These are phyloP conservation scores for Ciconia maguari DNA, from an alignment of 2,113 vertebrate species.

Conservation along the genomic window DNA sequence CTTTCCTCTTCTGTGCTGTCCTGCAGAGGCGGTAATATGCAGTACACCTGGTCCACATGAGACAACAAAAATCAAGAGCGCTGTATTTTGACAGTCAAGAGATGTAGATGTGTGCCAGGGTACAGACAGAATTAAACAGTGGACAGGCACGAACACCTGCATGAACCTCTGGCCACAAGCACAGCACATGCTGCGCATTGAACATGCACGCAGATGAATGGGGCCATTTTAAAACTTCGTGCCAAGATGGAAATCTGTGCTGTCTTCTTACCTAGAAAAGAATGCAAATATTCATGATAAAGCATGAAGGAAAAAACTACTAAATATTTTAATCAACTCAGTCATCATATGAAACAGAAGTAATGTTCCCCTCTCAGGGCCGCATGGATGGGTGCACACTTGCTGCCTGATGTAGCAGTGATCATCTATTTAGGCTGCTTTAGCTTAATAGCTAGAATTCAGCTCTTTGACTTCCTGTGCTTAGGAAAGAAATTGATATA, in stretches of 20 bases:
- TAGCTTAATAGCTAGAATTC: constrained; percentile 63
- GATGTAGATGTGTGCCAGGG: neutral
- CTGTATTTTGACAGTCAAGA: neutral
- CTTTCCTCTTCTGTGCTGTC: neutral
- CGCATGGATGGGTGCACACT: constrained; percentile 39
- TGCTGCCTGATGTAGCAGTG: constrained; percentile 43
- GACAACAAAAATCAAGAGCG: neutral
- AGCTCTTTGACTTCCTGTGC: constrained; percentile 33
- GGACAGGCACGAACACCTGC: neutral
- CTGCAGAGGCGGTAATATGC: neutral
- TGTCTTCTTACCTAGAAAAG: neutral
- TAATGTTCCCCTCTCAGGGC: constrained; percentile 47
- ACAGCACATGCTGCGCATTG: neutral
- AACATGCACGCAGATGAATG: rapidly evolving
- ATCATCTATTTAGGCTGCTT: constrained; percentile 63
- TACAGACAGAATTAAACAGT: neutral
- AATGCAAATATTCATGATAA: constrained; percentile 37
- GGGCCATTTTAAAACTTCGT: neutral
- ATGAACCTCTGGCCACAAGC: neutral
- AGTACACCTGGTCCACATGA: neutral
- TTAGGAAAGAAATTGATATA: constrained; percentile 55
- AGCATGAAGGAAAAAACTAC: neutral
- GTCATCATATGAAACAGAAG: constrained; percentile 36
- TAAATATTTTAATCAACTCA: constrained; percentile 71
- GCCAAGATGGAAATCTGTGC: neutral